A percentile compares a stretch with the other conserved stretches of the same genome.
Evolutionary conservation across 2,797 vertebrate genomes (phyloP).

Genomic region (Sebastiscus albofasciatus): DNA sequence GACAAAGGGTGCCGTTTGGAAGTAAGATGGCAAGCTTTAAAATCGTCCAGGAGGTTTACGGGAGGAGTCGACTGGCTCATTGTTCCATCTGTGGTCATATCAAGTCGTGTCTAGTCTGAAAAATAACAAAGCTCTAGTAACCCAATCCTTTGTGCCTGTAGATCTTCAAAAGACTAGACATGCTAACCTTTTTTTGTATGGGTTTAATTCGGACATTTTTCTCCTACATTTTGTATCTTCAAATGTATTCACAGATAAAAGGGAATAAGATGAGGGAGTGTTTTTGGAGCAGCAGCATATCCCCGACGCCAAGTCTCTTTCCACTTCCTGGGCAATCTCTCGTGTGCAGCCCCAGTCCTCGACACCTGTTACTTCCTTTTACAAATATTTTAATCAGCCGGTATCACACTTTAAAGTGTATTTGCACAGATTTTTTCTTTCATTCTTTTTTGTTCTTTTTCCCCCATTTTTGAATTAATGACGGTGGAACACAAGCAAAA

Average conservation of each 20-base stretch:
- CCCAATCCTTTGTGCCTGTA: slow-evolving; percentile 71
- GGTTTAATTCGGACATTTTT: slow-evolving; percentile 33
- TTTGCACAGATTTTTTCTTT: slow-evolving; percentile 88
- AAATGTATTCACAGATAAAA: slow-evolving; percentile 35
- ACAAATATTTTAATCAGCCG: slow-evolving; percentile 45
- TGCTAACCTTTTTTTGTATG: slow-evolving; percentile 24
- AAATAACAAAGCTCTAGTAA: slow-evolving; percentile 45
- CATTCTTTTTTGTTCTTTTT: slow-evolving; percentile 8
- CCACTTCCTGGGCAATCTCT: slow-evolving; percentile 46
- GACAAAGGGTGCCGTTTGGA: slow-evolving; percentile 37
- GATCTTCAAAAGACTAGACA: slow-evolving; percentile 56
- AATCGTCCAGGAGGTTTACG: slow-evolving; percentile 54
- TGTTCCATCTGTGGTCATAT: slow-evolving; percentile 55
- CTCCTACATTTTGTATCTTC: slow-evolving; percentile 12
- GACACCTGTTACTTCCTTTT: slow-evolving; percentile 37
- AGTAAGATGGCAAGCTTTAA: slow-evolving; percentile 55
- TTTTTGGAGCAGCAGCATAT: slow-evolving; percentile 36
- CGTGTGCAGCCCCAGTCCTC: slow-evolving; percentile 33
- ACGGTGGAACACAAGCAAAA: slow-evolving; percentile 63
- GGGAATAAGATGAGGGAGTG: slow-evolving; percentile 48
- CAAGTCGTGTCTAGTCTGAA: slow-evolving; percentile 56
- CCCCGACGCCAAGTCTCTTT: slow-evolving; percentile 34
- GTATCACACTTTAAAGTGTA: slow-evolving; percentile 58
- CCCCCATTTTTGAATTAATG: slow-evolving; percentile 59
- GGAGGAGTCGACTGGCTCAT: slow-evolving; percentile 21